Base-by-base conservation (phyloP, 2,888 invertebrate genomes). In the Plagiodera versicolora region DNA sequence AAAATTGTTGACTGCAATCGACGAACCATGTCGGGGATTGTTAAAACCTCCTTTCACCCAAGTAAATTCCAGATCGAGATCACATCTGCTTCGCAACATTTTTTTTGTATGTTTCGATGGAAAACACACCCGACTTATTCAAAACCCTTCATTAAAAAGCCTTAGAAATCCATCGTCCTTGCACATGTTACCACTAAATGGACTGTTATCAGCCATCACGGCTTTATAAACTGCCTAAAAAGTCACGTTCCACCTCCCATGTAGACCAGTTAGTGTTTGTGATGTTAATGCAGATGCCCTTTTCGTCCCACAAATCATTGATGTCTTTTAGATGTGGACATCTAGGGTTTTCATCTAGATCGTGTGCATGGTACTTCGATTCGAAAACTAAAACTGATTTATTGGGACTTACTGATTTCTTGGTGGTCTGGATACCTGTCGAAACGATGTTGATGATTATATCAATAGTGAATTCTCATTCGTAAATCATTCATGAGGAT, bases 191-290 rank as follows among this genome's bases (percentile, higher is more conserved):
- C 58, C 49, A 48, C 46, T 19, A 45, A 45, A 54, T 44, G 52
- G 44, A 39, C 51, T 54, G 39, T n/a, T 50, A 54, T 57, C 57
- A 56, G 50, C 32, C 54, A 52, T 55, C 61, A 55, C 24, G 47
- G 20, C 46, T 55, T 53, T 18, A 49, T 52, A 51, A 60, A 60
- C 10, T 30, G 50, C 56, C 58, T 58, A 50, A 60, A 63, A 66
- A 63, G 66, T 66, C 66, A 66, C 63, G 66, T 63, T 60, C 58
- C 58, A 58, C 63, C 61, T 63, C 66, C 63, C 66, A 60, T 61
- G 63, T 61, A 47, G 58, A 45, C 53, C 56, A 60, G 61, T 66
- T 61, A 63, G 56, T 63, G 51, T 50, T 51, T 46, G 45, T 52
- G 50, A 61, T 55, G 63, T 54, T 63, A 60, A 53, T 63, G 55